These are phyloP conservation scores for Sinodicranocentrus sp. DNA, from an alignment of 2,888 invertebrate species.

Conservation along the genomic window DNA sequence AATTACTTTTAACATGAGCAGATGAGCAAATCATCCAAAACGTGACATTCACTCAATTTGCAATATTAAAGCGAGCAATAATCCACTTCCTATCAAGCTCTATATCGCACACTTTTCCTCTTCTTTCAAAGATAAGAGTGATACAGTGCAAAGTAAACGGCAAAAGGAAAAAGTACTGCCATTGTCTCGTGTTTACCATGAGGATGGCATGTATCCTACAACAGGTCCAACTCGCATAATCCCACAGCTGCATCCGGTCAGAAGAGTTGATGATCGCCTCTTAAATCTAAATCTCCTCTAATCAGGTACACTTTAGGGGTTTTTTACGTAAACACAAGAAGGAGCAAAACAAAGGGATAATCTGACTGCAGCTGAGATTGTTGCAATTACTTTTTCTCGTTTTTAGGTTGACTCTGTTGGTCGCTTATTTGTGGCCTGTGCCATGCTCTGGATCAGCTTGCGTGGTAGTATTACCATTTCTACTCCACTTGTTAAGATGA, in stretches of 20 bases:
- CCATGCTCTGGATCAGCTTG: neutral
- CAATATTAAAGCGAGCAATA: neutral
- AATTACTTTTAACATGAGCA: neutral
- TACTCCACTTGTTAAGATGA: no score
- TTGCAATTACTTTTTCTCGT: neutral
- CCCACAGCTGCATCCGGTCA: slow-evolving; percentile 68
- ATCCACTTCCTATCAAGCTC: neutral
- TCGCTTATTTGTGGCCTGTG: slow-evolving; percentile 15
- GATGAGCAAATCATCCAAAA: neutral
- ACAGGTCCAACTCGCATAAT: slow-evolving; percentile 57
- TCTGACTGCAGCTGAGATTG: slow-evolving; percentile 14
- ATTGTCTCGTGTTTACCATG: slow-evolving; percentile 10
- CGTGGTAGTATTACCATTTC: no score
- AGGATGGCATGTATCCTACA: slow-evolving; percentile 30
- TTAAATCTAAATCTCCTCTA: slow-evolving; percentile 2
- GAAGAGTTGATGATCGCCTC: no score
- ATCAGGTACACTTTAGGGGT: neutral
- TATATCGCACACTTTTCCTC: no score
- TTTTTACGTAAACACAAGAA: neutral
- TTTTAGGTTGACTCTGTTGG: neutral
- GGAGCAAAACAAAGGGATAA: slow-evolving; percentile 14
- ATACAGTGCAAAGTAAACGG: neutral
- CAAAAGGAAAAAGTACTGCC: slow-evolving; percentile 13
- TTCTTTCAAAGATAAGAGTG: neutral
- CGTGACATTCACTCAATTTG: neutral